Conservation (phyloP, 2,888 invertebrate species). For the Synergus gifuensis region DNA sequence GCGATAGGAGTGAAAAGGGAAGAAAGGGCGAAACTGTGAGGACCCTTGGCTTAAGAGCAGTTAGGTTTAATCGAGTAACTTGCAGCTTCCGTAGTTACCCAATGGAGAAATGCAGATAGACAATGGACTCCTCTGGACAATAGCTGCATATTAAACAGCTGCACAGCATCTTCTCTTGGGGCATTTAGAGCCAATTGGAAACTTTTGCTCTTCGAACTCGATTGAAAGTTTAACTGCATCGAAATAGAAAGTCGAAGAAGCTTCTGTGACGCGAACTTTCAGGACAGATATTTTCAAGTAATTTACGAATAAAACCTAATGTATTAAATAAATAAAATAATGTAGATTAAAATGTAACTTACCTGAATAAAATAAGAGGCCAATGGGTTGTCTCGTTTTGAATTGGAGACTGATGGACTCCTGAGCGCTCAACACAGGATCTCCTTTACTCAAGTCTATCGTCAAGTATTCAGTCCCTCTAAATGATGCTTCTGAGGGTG, state of each 20-base stretch:
- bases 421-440: conserved; percentile 93
- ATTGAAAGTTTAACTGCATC: not conserved
- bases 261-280: not conserved
- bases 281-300: too few relatives aligned
- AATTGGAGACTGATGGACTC: conserved; percentile 95
- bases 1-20: not conserved
- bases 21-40: conserved; percentile 40
- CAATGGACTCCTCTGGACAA: conserved; percentile 55
- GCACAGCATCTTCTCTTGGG: conserved; percentile 30
- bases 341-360: conserved; percentile 64
- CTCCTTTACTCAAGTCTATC: conserved; percentile 92
- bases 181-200: conserved; percentile 30
- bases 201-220: conserved; percentile 27
- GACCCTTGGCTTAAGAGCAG: conserved; percentile 43
- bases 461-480: conserved; percentile 94
- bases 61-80: conserved; percentile 55
- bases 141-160: conserved; percentile 54
- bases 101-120: conserved; percentile 50
- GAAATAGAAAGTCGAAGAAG: not conserved
- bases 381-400: conserved; percentile 94
- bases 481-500: conserved; percentile 96
- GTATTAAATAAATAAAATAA: too few relatives aligned
- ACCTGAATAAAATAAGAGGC: conserved; percentile 96
- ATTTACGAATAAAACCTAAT: too few relatives aligned
- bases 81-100: conserved; percentile 43